Evolutionary conservation across 2,797 vertebrate species (phyloP), one percentile per base, ranked within the genome.

Genomic region (Cossypha niveicapilla): DNA sequence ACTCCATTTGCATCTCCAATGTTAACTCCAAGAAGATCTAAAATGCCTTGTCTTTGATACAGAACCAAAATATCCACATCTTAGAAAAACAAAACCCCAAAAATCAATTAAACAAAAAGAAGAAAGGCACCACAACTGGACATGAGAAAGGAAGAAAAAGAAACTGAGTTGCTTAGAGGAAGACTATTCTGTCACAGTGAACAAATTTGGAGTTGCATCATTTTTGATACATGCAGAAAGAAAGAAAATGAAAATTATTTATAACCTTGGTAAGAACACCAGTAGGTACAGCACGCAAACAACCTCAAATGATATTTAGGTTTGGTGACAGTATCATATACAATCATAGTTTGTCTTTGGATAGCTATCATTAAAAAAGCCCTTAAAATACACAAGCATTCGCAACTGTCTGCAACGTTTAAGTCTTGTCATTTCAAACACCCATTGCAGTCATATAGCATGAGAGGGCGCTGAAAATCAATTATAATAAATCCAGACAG

Each of bases 381-480:
- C 28, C 63, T 76, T 76, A 56, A 83, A 95, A 90, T 62, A 90
- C 34, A 74, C 41, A 85, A 92, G 44, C 22, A 60, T 73, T 90
- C 1, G 22, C 70, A 94, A 92, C 90, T 81, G 63, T 94, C 83
- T 96, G 57, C 89, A 95, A 95, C 83, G 86, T 96, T 95, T 94
- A 67, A 47, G 81, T 76, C 78, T 66, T 94, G 94, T 80, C 81
- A 94, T 94, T 90, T 95, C 51, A 34, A 88, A 89, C 81, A n/a
- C 62, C 93, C 91, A 88, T 35, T 92, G 72, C 61, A 88, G 78
- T 57, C 75, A 83, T 32, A 65, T 4, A 81, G 88, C 71, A 76
- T 67, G 45, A 79, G 78, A 79, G 61, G 34, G 50, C 48, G 87
- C 48, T 39, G 53, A 79, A 86, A 68, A 90, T 81, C 65, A 91